phyloP scores from a whole-genome alignment of 2,888 invertebrate species.

The Ernsta delagoae region DNA sequence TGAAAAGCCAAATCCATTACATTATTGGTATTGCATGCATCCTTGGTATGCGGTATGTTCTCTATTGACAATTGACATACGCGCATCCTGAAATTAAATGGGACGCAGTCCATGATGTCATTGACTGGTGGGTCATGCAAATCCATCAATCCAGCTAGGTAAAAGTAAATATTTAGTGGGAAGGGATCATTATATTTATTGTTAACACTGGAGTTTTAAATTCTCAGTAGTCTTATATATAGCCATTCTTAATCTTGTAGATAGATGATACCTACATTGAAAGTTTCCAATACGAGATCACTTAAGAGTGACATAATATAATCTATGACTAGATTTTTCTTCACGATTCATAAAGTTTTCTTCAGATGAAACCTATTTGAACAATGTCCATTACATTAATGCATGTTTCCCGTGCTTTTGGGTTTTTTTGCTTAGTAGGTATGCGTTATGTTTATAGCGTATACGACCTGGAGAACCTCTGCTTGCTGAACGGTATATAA shows the following conservation, averaged over 20 bases:
- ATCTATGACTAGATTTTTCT: too few relatives aligned
- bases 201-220: not conserved
- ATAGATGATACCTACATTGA: too few relatives aligned
- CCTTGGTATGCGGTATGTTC: conserved; percentile 24
- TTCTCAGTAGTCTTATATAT: too few relatives aligned
- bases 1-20: too few relatives aligned
- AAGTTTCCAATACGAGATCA: too few relatives aligned
- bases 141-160: conserved; percentile 8
- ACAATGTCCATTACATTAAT: conserved; percentile 5
- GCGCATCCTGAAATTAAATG: conserved; percentile 31
- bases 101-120: conserved; percentile 29
- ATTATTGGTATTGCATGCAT: conserved; percentile 16
- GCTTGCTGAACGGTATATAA: conserved; percentile 89
- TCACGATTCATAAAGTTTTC: not conserved
- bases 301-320: too few relatives aligned
- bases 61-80: conserved; percentile 33
- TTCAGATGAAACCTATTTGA: not conserved
- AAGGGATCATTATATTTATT: not conserved
- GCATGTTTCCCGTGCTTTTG: conserved; percentile 42
- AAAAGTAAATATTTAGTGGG: conserved; percentile 11
- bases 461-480: conserved; percentile 85
- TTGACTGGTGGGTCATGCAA: conserved; percentile 31
- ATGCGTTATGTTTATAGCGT: conserved; percentile 64
- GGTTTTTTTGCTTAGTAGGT: conserved; percentile 44
- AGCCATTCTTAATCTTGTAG: too few relatives aligned